Conservation (phyloP, 2,113 vertebrate genomes). For the Alexandromys fortis region DNA sequence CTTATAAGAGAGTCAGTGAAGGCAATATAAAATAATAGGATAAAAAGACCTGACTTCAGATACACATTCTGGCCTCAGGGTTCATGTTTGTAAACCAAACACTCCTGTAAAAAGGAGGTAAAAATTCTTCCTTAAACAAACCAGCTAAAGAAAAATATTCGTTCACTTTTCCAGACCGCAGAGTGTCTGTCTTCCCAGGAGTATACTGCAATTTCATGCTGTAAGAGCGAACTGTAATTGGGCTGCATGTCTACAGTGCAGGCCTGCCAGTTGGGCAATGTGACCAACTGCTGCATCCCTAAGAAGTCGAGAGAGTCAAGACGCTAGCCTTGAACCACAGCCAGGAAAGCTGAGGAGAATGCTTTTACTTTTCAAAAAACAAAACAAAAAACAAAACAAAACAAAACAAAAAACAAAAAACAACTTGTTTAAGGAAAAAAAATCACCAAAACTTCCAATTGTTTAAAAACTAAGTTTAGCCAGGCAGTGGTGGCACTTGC, state of each 20-base stretch:
- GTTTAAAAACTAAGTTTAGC: background rate
- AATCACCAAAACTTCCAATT: slow-evolving; percentile 13
- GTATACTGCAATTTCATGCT: background rate
- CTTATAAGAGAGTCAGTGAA: background rate
- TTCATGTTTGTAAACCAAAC: background rate
- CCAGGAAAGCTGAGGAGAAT: background rate
- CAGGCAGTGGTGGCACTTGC: no score
- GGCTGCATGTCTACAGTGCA: background rate
- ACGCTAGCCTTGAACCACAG: background rate
- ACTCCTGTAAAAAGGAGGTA: background rate
- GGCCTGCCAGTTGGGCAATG: background rate
- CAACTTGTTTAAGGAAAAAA: slow-evolving; percentile 56
- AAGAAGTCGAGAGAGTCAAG: background rate
- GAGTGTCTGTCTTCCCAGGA: background rate
- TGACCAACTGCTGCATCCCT: slow-evolving; percentile 57
- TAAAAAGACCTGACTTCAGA: slow-evolving; percentile 34
- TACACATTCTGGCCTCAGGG: background rate
- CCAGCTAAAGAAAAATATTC: background rate
- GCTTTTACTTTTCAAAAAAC: slow-evolving; percentile 57
- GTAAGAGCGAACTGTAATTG: slow-evolving; percentile 3
- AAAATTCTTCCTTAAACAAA: background rate
- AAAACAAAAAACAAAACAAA: no score
- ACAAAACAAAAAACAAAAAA: no score
- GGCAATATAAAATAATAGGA: background rate
- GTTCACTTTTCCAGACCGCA: slow-evolving; percentile 32